These are phyloP conservation scores for Parapsyche elsis DNA, from an alignment of 1,140 invertebrate species.

Conservation along the genomic window DNA sequence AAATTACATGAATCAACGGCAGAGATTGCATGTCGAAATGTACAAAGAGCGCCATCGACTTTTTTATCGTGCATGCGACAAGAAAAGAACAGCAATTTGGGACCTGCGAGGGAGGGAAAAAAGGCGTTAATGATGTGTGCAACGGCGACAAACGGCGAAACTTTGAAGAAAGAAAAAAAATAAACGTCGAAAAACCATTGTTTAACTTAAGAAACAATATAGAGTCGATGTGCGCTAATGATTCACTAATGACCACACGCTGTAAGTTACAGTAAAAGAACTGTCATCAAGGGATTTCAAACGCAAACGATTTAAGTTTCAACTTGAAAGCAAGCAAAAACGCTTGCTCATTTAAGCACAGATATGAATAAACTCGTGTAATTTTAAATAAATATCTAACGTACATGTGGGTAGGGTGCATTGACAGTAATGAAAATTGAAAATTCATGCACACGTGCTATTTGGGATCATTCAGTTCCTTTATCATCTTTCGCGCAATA, in stretches of 20 bases:
- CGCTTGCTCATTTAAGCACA: too few species aligned
- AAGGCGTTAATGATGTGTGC: not conserved
- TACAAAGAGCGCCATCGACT: slow-evolving; percentile 18
- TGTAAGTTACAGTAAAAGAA: too few species aligned
- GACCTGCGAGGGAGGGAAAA: not conserved
- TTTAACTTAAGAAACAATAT: not conserved
- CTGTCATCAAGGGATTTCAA: too few species aligned
- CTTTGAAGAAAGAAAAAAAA: not conserved
- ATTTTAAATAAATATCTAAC: not conserved
- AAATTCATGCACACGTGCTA: not conserved
- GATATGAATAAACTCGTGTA: not conserved
- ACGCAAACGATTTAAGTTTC: too few species aligned
- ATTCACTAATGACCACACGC: too few species aligned
- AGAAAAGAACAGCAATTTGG: slow-evolving; percentile 19
- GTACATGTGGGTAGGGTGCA: too few species aligned
- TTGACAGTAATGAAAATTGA: too few species aligned
- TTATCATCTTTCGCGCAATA: too few species aligned
- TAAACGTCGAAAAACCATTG: not conserved
- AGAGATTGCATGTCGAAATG: slow-evolving; percentile 28
- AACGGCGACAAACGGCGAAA: not conserved
- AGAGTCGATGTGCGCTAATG: too few species aligned
- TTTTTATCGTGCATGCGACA: slow-evolving; percentile 22
- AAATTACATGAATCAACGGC: slow-evolving; percentile 26
- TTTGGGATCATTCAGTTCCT: too few species aligned
- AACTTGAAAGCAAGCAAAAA: too few species aligned